Evolutionary conservation across 1,140 invertebrate genomes (phyloP), one percentile per base, ranked within the genome.

Genomic region (Drosophila insularis): DNA sequence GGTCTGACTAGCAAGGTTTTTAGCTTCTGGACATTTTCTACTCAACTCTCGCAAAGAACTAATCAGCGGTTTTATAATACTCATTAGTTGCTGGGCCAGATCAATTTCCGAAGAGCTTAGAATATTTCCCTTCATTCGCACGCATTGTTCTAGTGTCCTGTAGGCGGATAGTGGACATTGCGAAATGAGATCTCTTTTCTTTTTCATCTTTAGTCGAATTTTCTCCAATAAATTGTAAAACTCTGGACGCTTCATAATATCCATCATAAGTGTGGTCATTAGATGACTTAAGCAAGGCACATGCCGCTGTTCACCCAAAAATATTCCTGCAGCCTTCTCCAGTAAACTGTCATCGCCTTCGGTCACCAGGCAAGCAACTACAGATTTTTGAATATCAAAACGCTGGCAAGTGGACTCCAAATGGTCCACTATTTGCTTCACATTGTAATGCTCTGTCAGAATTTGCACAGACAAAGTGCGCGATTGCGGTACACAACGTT

Each of bases 311-410:
- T 23, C 63, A 4, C 74, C 77, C 19, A 79, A 11, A 14, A 79
- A 17, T 0, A 37, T 35, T 5, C 59, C 43, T 2, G 77, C 19
- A 1, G 66, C 77, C 5, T 68, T 53, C 39, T 76, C 65, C 4
- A 79, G 17, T 37, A 77, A 21, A 2, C 53, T 31, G n/a, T 21
- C 43, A 31, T 59, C 35, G 3, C 35, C 54, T 7, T 32, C 21
- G 17, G 40, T 77, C 5, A 79, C 77, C 7, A 77, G 43, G 21
- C 77, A 79, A 10, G 60, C 43, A n/a, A 79, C 66, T 14, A 73
- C 73, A 0, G 74, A 67, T 39, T 79, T 77, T 3, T 63, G 14
- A 7, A 79, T 79, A 23, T 73, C 70, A n/a, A 77, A 79, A 1
- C 70, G 65, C 7, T 69, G 58, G 14, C 77, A 79, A 2, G 66